phyloP scores from a whole-genome alignment of 2,888 invertebrate species.

The Nemotelus pantherinus region DNA sequence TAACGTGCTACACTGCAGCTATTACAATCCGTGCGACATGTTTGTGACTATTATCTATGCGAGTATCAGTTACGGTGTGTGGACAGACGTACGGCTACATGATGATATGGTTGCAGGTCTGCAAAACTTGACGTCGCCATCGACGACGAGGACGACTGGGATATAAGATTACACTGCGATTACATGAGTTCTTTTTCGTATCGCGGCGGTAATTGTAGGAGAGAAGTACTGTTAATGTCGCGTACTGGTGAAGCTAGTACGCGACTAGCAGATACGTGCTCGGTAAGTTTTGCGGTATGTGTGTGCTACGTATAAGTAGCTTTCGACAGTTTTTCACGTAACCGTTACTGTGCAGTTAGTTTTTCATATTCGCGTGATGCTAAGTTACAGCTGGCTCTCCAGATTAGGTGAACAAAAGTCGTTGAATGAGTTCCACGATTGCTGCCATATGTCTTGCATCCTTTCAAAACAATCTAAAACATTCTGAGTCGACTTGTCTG shows the following conservation, averaged over 20 bases:
- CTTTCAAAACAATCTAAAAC: no score
- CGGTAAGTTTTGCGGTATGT: slow-evolving; percentile 19
- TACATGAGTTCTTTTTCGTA: slow-evolving; percentile 35
- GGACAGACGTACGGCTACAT: slow-evolving; percentile 29
- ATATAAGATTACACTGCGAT: slow-evolving; percentile 41
- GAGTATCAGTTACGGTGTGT: slow-evolving; percentile 43
- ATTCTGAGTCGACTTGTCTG: no score
- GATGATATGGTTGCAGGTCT: slow-evolving; percentile 32
- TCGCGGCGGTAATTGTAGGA: slow-evolving; percentile 30
- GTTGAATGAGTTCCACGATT: no score
- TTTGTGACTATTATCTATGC: slow-evolving; percentile 38
- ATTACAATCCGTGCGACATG: slow-evolving; percentile 40
- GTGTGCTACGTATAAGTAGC: slow-evolving; percentile 5
- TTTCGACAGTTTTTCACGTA: background rate
- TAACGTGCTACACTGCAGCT: slow-evolving; percentile 38
- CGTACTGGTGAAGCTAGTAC: background rate
- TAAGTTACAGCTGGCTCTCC: no score
- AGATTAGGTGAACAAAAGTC: no score
- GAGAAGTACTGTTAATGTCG: slow-evolving; percentile 27
- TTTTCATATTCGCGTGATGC: no score
- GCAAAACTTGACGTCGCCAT: slow-evolving; percentile 25
- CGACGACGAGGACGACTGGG: slow-evolving; percentile 25
- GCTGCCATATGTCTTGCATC: no score
- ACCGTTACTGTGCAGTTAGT: no score
- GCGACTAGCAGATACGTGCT: background rate